Evolutionary conservation across 2,888 invertebrate genomes (phyloP), one percentile per base, ranked within the genome.

Genomic region (Sialis lutaria): DNA sequence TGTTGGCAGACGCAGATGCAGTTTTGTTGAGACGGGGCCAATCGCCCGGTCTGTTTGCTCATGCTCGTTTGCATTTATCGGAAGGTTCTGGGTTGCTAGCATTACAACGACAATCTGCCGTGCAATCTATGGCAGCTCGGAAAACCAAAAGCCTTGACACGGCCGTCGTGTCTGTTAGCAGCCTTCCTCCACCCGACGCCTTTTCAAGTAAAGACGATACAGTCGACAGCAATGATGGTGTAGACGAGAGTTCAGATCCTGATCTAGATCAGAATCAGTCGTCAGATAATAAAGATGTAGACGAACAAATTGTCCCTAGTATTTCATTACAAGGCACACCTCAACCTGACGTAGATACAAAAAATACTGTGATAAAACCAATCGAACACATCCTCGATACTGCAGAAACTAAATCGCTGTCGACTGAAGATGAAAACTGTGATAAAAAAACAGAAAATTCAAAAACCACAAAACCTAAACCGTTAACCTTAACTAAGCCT

Each of bases 171-270:
- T 80, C 86, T 13, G 65, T 88, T 33, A 83, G 81, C 61, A 73
- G 80, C 56, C 64, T 89, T 40, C 88, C 88, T 10, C 81, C 86
- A 6, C 78, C 84, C 63, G 85, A 87, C 63, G 84, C 88, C 0
- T 87, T 88, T 61, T 89, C 88, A 2, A 86, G 87, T 30, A 88
- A 88, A 65, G 89, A 89, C 60, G 89, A 89, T 59, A 89, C 89
- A 0, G 79, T 89, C 1, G 88, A 81, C 54, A 77, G 79, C 55
- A 74, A 76, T 49, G 82, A 84, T 53, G 79, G 79, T 59, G 57
- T 67, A 12, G 68, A 69, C 6, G 67, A 67, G 13, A 69, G 66
- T 55, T 43, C 48, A 9, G 47, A 51, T 5, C 65, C 64, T 55
- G 45, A 44, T 6, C 45, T 44, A 37, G 49, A 47, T 13, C 35